Conservation (phyloP, 2,797 vertebrate species). For the Crypturellus tataupa region DNA sequence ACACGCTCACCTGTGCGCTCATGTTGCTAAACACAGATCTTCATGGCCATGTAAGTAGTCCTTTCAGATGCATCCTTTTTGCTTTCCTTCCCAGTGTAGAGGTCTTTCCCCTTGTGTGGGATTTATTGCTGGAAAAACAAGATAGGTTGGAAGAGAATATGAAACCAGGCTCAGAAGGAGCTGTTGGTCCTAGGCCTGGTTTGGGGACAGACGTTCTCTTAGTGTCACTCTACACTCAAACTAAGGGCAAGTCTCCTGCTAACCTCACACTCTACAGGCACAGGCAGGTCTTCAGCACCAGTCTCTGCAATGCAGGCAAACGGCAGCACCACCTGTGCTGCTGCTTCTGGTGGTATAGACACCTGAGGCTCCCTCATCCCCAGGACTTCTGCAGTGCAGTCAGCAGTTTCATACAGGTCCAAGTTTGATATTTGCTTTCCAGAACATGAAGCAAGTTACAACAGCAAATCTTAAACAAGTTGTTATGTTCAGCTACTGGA, state of each 20-base stretch:
- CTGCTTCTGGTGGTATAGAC: neutral
- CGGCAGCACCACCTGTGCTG: neutral
- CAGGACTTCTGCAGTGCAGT: neutral
- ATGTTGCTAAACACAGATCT: constrained; percentile 98
- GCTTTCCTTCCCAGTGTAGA: neutral
- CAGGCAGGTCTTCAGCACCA: neutral
- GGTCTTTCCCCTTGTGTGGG: neutral
- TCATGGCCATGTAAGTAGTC: constrained; percentile 92
- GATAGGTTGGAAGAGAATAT: neutral
- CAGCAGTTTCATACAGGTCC: neutral
- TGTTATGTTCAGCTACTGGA: neutral
- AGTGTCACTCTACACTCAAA: neutral
- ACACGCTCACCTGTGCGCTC: constrained; percentile 94
- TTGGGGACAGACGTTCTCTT: neutral
- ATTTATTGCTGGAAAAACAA: neutral
- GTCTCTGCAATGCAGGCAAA: neutral
- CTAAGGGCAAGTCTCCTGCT: neutral
- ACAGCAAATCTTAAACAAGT: neutral
- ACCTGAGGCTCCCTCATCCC: neutral
- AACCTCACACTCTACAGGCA: neutral
- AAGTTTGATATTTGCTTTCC: neutral
- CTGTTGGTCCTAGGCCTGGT: neutral
- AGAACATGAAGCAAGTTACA: neutral
- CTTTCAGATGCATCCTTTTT: neutral
- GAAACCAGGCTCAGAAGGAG: neutral